These are phyloP conservation scores for Euzetes globulus DNA, from an alignment of 2,888 invertebrate genomes.

Conservation along the genomic window DNA sequence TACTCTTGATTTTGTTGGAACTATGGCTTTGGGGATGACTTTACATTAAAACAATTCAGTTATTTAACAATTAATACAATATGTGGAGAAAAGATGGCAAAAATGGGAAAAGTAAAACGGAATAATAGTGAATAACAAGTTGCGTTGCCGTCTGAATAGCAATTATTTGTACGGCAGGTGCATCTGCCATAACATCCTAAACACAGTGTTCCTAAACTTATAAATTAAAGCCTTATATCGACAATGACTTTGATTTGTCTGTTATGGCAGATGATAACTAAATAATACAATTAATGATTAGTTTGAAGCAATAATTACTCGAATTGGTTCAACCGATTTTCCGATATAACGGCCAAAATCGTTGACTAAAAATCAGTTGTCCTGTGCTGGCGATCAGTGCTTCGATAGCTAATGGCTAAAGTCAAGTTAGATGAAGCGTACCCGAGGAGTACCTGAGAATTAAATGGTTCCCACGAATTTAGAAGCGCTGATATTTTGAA, in stretches of 20 bases:
- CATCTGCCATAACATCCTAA: slow-evolving; percentile 5
- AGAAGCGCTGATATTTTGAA: neutral
- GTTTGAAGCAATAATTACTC: neutral
- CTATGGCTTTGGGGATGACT: neutral
- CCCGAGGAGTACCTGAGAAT: slow-evolving; percentile 16
- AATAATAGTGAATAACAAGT: neutral
- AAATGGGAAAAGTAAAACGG: neutral
- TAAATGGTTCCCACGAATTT: slow-evolving; percentile 24
- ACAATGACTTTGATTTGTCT: neutral
- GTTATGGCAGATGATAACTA: neutral
- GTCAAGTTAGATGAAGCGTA: slow-evolving; percentile 26
- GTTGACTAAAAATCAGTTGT: neutral
- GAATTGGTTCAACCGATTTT: slow-evolving; percentile 29
- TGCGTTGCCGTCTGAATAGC: neutral
- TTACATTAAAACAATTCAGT: neutral
- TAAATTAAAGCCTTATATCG: neutral
- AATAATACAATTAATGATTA: slow-evolving; percentile 24
- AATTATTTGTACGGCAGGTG: slow-evolving; percentile 13
- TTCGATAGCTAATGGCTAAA: neutral
- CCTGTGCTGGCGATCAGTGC: neutral
- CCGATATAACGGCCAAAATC: slow-evolving; percentile 26
- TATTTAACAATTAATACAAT: neutral
- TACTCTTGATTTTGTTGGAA: neutral
- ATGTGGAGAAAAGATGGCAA: neutral
- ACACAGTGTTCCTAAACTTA: neutral